These are phyloP conservation scores for Hemicrepidius hirtus DNA, from an alignment of 2,888 invertebrate species.

Conservation along the genomic window DNA sequence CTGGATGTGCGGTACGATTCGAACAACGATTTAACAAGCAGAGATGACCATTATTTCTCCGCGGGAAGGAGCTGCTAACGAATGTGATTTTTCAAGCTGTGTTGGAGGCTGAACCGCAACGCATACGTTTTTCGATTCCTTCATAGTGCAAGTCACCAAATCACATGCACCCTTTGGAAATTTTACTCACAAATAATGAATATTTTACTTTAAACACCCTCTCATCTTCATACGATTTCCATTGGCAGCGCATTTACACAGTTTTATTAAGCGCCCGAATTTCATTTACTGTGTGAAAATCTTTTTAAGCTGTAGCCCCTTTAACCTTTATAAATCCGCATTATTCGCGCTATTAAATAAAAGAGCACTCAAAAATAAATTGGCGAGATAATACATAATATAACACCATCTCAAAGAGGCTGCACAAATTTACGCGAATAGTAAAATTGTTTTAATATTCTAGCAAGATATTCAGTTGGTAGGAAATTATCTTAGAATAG, in stretches of 20 bases:
- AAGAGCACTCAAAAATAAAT: background rate
- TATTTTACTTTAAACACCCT: slow-evolving; percentile 12
- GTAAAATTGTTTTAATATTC: too few relatives aligned
- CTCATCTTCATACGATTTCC: slow-evolving; percentile 7
- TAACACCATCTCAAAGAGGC: too few relatives aligned
- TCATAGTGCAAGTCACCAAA: slow-evolving; percentile 8
- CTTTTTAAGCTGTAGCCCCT: background rate
- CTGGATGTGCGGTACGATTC: background rate
- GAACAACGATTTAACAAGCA: background rate
- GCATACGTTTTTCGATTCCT: slow-evolving; percentile 15
- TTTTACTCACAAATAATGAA: slow-evolving; percentile 26
- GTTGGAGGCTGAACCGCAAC: background rate
- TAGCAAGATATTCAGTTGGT: background rate
- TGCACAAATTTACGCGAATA: too few relatives aligned
- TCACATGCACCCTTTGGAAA: slow-evolving; percentile 20
- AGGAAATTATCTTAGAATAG: background rate
- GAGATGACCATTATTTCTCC: slow-evolving; percentile 2
- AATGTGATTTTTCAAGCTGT: background rate
- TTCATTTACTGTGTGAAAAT: slow-evolving; percentile 21
- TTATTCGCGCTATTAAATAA: background rate
- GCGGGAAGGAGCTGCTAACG: background rate
- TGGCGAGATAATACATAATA: too few relatives aligned
- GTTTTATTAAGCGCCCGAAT: slow-evolving; percentile 6
- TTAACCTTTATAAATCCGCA: slow-evolving; percentile 1
- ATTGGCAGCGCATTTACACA: slow-evolving; percentile 12